Percentiles rank a stretch among this genome's conserved stretches.
Conservation (phyloP, 2,113 vertebrate genomes). For the Ascaphus truei region DNA sequence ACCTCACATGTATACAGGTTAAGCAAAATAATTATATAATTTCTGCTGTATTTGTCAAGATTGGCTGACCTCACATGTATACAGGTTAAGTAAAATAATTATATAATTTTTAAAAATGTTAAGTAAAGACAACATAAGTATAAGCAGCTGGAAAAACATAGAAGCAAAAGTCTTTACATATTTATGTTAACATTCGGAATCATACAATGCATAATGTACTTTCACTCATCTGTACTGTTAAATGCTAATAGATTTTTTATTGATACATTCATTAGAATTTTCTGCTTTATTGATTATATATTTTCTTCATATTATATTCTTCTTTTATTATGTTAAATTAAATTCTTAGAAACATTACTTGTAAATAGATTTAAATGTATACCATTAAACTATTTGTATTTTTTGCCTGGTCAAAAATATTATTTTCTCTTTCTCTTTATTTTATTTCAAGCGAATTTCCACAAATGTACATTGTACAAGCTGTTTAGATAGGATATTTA, state of each 20-base stretch:
- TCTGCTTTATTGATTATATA: conserved; percentile 14
- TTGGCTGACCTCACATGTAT: background rate
- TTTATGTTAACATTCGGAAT: conserved; percentile 18
- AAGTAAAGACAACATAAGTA: conserved; percentile 19
- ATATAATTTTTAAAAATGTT: conserved; percentile 14
- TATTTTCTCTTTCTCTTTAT: background rate
- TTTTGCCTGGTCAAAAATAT: conserved; percentile 10
- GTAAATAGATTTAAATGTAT: conserved; percentile 7
- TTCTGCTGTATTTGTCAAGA: background rate
- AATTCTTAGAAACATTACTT: conserved; percentile 13
- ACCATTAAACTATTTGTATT: conserved; percentile 1
- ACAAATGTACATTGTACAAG: too few species aligned
- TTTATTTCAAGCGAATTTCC: background rate
- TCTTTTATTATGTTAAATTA: conserved; percentile 22
- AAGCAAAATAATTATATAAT: background rate
- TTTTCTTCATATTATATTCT: background rate
- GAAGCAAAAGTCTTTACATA: conserved; percentile 15
- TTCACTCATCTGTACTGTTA: background rate
- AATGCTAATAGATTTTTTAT: conserved; percentile 19
- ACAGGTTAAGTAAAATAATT: conserved; percentile 13
- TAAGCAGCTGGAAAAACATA: conserved; percentile 13
- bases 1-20: background rate
- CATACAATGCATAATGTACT: conserved; percentile 4
- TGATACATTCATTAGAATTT: conserved; percentile 3
- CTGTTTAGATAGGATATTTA: too few species aligned